Conservation (phyloP, 2,113 vertebrate genomes). For the Aspiorhynchus laticeps region DNA sequence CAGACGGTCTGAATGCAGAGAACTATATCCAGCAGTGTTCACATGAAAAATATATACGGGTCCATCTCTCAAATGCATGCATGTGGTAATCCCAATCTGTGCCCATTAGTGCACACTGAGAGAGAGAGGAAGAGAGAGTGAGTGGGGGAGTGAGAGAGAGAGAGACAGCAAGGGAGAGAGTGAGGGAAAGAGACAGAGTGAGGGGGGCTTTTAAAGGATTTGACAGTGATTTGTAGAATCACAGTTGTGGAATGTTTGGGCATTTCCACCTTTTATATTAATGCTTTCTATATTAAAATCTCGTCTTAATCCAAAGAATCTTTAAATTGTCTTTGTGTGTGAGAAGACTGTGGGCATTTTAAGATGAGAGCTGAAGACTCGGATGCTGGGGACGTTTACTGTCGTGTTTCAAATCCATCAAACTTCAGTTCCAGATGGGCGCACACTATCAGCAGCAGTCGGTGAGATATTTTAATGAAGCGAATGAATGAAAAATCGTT, state of each 20-base stretch:
- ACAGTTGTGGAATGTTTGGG: conserved; percentile 69
- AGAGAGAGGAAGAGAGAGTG: conserved; percentile 51
- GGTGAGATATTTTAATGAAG: conserved; percentile 4
- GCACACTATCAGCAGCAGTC: conserved; percentile 15
- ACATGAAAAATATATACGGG: conserved; percentile 56
- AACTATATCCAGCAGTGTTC: conserved; percentile 50
- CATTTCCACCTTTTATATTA: conserved; percentile 60
- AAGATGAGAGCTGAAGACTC: conserved; percentile 68
- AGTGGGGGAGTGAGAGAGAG: conserved; percentile 36
- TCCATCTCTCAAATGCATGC: conserved; percentile 70
- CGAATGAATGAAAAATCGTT: no score
- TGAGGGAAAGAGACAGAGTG: conserved; percentile 20
- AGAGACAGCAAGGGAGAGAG: conserved; percentile 37
- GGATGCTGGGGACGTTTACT: conserved; percentile 55
- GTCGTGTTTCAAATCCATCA: conserved; percentile 47
- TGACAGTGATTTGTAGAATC: conserved; percentile 78
- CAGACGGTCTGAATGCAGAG: not conserved
- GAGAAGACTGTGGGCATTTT: conserved; percentile 52
- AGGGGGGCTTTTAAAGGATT: conserved; percentile 81
- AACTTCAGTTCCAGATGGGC: conserved; percentile 60
- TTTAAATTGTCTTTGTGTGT: conserved; percentile 46
- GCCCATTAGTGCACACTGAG: conserved; percentile 67
- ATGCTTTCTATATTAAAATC: conserved; percentile 51
- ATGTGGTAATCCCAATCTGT: conserved; percentile 80
- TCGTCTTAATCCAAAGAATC: not conserved